Conservation (phyloP, 1,140 invertebrate species). For the Formica exsecta region DNA sequence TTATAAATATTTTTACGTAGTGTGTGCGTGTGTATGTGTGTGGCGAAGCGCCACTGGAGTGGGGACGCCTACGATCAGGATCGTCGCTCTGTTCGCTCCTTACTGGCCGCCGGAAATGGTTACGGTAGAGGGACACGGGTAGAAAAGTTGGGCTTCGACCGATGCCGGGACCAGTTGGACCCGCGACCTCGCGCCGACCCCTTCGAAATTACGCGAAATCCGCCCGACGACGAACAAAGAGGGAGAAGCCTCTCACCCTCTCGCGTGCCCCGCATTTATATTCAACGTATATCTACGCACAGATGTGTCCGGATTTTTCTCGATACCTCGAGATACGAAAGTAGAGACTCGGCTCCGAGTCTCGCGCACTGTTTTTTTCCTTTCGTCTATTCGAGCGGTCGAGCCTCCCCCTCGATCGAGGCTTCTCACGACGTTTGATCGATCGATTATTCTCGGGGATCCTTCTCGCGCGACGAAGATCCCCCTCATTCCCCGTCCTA, state of each 20-base stretch:
- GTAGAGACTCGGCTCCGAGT: constrained; percentile 26
- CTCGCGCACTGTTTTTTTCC: neutral
- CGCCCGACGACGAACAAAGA: constrained; percentile 50
- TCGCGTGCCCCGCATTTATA: neutral
- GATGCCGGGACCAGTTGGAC: constrained; percentile 79
- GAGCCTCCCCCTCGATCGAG: neutral
- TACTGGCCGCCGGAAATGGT: constrained; percentile 51
- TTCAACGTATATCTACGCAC: neutral
- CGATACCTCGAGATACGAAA: constrained; percentile 23
- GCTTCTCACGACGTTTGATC: constrained; percentile 17
- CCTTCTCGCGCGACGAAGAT: neutral
- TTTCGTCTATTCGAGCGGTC: constrained; percentile 21
- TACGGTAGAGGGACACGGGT: constrained; percentile 75
- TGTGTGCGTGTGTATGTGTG: too few species aligned
- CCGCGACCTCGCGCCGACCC: constrained; percentile 75
- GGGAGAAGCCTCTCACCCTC: constrained; percentile 42
- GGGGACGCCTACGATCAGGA: constrained; percentile 68
- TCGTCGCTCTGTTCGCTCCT: constrained; percentile 42
- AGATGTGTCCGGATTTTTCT: neutral
- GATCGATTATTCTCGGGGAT: neutral
- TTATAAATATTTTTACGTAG: constrained; percentile 85
- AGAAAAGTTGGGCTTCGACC: constrained; percentile 83
- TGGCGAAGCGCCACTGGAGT: constrained; percentile 63
- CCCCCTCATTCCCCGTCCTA: neutral
- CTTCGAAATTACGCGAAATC: constrained; percentile 61